These are phyloP conservation scores for Leuciscus waleckii DNA, from an alignment of 2,797 vertebrate species.

Conservation along the genomic window DNA sequence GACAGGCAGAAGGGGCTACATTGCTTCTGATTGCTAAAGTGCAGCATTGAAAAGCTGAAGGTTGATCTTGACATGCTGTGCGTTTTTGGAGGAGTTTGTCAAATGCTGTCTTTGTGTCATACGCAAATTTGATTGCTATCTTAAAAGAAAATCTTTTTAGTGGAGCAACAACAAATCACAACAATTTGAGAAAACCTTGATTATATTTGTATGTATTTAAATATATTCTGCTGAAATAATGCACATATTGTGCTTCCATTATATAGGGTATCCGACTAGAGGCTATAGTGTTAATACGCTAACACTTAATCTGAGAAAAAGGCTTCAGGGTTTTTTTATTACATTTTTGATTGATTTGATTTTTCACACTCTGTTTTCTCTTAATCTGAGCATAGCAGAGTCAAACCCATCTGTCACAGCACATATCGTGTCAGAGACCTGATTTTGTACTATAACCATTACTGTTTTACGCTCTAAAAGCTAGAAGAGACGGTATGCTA, in stretches of 20 bases:
- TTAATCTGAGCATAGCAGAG: not conserved
- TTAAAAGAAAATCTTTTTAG: not conserved
- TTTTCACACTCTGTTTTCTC: not conserved
- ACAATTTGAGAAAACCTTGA: not conserved
- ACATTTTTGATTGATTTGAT: not conserved
- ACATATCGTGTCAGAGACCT: too few relatives aligned
- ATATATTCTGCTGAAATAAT: not conserved
- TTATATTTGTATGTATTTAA: not conserved
- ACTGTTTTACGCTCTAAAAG: not conserved
- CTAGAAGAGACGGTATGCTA: not conserved
- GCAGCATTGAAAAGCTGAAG: slow-evolving; percentile 51
- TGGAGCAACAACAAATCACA: not conserved
- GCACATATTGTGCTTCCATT: not conserved
- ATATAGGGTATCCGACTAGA: not conserved
- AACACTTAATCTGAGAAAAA: not conserved
- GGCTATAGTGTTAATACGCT: not conserved
- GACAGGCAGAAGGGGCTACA: slow-evolving; percentile 43
- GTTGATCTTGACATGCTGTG: slow-evolving; percentile 47
- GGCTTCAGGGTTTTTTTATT: not conserved
- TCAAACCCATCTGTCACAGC: not conserved
- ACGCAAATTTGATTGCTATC: slow-evolving; percentile 20
- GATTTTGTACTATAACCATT: not conserved
- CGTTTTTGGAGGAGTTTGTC: slow-evolving; percentile 51
- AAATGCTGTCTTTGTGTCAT: slow-evolving; percentile 43
- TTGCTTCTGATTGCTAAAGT: slow-evolving; percentile 57